A percentile compares a stretch with the other conserved stretches of the same genome.
Evolutionary conservation across 2,888 invertebrate genomes (phyloP).

Genomic region (Hyles lineata): DNA sequence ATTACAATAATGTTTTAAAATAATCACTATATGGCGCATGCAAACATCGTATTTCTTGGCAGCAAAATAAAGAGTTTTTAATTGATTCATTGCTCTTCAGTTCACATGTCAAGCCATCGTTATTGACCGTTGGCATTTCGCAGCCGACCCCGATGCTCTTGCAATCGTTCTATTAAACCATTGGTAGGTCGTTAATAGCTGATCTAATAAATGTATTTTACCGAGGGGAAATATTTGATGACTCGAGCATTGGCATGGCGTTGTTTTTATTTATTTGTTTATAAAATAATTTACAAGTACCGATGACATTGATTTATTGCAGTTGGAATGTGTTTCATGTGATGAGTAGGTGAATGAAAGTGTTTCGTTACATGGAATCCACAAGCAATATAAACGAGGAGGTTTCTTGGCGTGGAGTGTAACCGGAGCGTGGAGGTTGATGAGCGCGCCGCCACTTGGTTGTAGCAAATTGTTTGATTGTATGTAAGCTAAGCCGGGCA

Average conservation of each 20-base stretch:
- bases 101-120: slow-evolving; percentile 70
- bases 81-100: slow-evolving; percentile 75
- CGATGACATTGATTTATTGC: slow-evolving; percentile 3
- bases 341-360: background rate
- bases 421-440: background rate
- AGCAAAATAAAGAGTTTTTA: slow-evolving; percentile 55
- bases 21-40: slow-evolving; percentile 27
- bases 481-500: slow-evolving; percentile 74
- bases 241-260: background rate
- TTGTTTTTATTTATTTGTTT: slow-evolving; percentile 16
- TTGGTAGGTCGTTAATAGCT: slow-evolving; percentile 58
- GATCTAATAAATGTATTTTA: slow-evolving; percentile 37
- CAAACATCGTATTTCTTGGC: slow-evolving; percentile 51
- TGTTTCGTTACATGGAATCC: slow-evolving; percentile 6
- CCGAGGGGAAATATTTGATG: background rate
- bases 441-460: slow-evolving; percentile 50
- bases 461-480: slow-evolving; percentile 72
- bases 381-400: background rate
- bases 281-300: slow-evolving; percentile 10
- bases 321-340: slow-evolving; percentile 13
- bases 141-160: slow-evolving; percentile 68
- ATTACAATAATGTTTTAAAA: background rate
- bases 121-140: slow-evolving; percentile 74
- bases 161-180: slow-evolving; percentile 71
- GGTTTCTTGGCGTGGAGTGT: background rate